These are phyloP conservation scores for Uloborus diversus DNA, from an alignment of 1,140 invertebrate species.

Conservation along the genomic window DNA sequence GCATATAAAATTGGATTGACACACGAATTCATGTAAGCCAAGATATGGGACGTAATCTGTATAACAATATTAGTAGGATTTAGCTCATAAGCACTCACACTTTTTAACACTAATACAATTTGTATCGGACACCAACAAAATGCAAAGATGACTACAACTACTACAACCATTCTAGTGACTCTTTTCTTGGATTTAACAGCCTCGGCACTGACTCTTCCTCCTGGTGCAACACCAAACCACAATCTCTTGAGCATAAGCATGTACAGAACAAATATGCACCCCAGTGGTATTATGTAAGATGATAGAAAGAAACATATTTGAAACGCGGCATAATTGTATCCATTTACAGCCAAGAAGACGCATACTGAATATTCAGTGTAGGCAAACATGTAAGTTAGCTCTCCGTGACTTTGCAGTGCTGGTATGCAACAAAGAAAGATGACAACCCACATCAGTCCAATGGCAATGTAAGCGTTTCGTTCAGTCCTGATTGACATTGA, in stretches of 20 bases:
- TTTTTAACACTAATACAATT: conserved; percentile 83
- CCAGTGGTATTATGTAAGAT: conserved; percentile 86
- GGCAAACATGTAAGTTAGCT: conserved; percentile 65
- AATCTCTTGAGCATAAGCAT: conserved; percentile 87
- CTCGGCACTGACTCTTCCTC: conserved; percentile 75
- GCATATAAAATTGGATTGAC: conserved; percentile 95
- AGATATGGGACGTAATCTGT: conserved; percentile 85
- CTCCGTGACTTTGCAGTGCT: conserved; percentile 79
- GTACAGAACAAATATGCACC: conserved; percentile 87
- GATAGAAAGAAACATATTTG: conserved; percentile 77
- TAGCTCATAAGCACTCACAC: conserved; percentile 75
- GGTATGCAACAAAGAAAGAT: conserved; percentile 80
- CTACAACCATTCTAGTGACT: conserved; percentile 91
- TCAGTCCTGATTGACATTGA: conserved; percentile 89
- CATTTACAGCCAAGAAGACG: conserved; percentile 34
- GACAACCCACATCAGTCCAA: conserved; percentile 81
- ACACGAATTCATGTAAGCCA: conserved; percentile 92
- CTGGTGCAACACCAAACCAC: conserved; percentile 81
- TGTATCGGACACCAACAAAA: conserved; percentile 95
- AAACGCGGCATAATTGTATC: conserved; percentile 61
- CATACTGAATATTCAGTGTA: conserved; percentile 12
- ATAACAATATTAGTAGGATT: conserved; percentile 73
- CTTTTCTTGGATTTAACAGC: conserved; percentile 84
- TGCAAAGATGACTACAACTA: conserved; percentile 96
- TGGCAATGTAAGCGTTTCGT: conserved; percentile 81